phyloP scores from a whole-genome alignment of 53 echinoderm and acorn worm species.

The Hippasteria phrygiana region DNA sequence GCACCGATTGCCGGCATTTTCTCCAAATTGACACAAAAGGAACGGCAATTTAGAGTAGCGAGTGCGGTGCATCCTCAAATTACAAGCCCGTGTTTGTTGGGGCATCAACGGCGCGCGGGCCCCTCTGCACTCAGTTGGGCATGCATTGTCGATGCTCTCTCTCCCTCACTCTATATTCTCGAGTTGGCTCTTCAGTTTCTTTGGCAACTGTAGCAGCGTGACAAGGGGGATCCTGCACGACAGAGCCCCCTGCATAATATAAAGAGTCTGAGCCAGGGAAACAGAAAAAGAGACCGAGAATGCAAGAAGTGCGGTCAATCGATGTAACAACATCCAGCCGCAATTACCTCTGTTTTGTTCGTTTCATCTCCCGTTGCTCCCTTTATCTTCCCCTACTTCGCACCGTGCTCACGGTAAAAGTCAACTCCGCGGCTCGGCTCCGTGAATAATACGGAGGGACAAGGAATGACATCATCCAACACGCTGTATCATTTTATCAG shows the following conservation, averaged over 20 bases:
- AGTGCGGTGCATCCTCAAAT: constrained; percentile 59
- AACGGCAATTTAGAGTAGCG: constrained; percentile 69
- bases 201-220: constrained; percentile 70
- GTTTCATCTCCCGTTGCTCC: constrained; percentile 26
- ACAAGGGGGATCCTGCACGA: constrained; percentile 46
- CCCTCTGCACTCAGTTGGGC: constrained; percentile 50
- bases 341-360: constrained; percentile 59
- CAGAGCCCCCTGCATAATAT: background rate
- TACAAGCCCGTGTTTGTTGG: constrained; percentile 53
- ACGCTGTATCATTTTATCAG: constrained; percentile 39
- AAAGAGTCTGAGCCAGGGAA: background rate
- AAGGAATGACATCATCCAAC: background rate
- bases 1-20: constrained; percentile 23
- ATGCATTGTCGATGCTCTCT: constrained; percentile 42
- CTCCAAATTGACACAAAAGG: constrained; percentile 66
- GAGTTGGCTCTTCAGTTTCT: constrained; percentile 55
- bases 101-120: constrained; percentile 41
- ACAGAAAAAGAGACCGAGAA: background rate
- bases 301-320: constrained; percentile 37
- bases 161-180: constrained; percentile 5
- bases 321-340: constrained; percentile 63
- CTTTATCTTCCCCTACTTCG: background rate
- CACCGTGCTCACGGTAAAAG: background rate
- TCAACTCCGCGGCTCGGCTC: background rate
- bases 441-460: background rate